Base-by-base conservation (phyloP, 1,140 invertebrate genomes). In the Drosophila takahashii region DNA sequence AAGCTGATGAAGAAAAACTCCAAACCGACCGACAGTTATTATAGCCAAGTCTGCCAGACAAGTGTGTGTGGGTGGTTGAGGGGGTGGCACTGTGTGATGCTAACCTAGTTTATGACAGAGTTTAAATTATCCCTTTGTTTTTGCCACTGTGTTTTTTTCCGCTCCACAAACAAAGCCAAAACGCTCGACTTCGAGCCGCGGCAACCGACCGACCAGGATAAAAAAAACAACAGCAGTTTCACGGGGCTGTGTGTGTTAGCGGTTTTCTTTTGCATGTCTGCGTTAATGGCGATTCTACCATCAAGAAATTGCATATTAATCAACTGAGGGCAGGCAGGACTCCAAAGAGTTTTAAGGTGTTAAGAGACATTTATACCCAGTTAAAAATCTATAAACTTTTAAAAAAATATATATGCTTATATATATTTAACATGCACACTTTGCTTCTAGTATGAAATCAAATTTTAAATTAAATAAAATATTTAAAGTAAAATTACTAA, bases 111-210 rank as follows among this genome's bases (percentile, higher is more conserved):
- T 87, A 87, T 87, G 84, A 89, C 83, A 73, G 79, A 87, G 83
- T 87, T 87, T 89, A 87, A 87, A 87, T 87, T 87, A 87, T 87
- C 77, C 81, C 79, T 87, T 87, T 87, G 83, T 87, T 87, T 89
- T 86, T 79, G 50, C 79, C 71, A 69, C 83, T 66, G 70, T 77
- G 47, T 79, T 75, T 86, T 85, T 87, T 87, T 87, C 74, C 77
- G 61, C 62, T 77, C 59, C 44, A 29, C 77, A 86, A 87, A 78
- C 60, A 79, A 67, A 71, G 59, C 73, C 77, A 81, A 78, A 67
- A 48, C 58, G 66, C 59, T 64, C 61, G 44, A 79, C 67, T 62
- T 77, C 36, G 59, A 56, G 53, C 44, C 47, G 22, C 61, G 34
- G 47, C 16, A 18, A 34, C 29, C 29, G 53, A 61, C 36, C 60